Conservation (phyloP, 2,113 vertebrate species). For the Arenaria interpres region DNA sequence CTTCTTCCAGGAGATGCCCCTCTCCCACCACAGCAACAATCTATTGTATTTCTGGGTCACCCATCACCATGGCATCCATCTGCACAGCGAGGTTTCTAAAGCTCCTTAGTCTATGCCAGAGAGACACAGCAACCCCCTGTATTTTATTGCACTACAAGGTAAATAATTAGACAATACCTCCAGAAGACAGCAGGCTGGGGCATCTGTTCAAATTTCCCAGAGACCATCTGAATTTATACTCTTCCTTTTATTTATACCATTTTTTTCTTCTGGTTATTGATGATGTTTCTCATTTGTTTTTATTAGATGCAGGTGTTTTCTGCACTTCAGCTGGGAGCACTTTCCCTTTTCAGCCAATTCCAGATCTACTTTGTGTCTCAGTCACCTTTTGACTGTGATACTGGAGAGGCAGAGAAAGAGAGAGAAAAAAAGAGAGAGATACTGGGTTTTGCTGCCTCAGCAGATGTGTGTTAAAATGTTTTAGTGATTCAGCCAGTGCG, state of each 20-base stretch:
- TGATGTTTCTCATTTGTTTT: slow-evolving; percentile 68
- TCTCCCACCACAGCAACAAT: not conserved
- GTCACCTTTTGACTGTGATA: slow-evolving; percentile 63
- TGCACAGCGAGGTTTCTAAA: not conserved
- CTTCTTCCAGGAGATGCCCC: not conserved
- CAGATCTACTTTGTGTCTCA: slow-evolving; percentile 44
- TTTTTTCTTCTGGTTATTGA: slow-evolving; percentile 57
- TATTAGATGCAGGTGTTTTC: slow-evolving; percentile 71
- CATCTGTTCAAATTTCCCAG: slow-evolving; percentile 31
- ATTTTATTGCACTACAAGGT: slow-evolving; percentile 25
- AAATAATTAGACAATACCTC: slow-evolving; percentile 37
- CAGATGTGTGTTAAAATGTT: slow-evolving; percentile 58
- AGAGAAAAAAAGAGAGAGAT: not conserved
- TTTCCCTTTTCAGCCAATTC: slow-evolving; percentile 65
- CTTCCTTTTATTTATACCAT: slow-evolving; percentile 41
- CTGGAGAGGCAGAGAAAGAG: slow-evolving; percentile 30
- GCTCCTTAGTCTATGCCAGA: not conserved
- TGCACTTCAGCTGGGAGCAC: slow-evolving; percentile 66
- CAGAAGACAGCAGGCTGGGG: slow-evolving; percentile 2
- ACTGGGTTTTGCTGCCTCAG: slow-evolving; percentile 57
- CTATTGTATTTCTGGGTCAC: not conserved
- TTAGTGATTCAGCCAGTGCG: slow-evolving; percentile 47
- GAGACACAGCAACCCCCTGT: not conserved
- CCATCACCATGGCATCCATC: not conserved
- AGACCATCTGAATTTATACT: slow-evolving; percentile 52